Evolutionary conservation across 2,797 vertebrate genomes (phyloP), one percentile per base, ranked within the genome.

Genomic region (Pangasius sanitwongsei): DNA sequence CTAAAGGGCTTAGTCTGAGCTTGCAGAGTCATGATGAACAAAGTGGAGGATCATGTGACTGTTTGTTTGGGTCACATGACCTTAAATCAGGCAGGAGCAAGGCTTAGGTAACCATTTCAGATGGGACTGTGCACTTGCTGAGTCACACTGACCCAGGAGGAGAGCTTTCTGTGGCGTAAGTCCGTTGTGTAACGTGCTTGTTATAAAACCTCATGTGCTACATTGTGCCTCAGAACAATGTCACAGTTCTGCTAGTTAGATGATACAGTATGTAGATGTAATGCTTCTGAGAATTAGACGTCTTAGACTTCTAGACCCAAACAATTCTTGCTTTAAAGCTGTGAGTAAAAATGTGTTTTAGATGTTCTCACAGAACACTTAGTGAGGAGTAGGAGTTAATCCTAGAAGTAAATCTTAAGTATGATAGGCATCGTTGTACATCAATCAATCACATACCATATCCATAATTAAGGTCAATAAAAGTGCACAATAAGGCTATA

Each of bases 31-130:
- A 92, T 88, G 74, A 70, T 90, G 67, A 90, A 86, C 74, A 87
- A 89, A 85, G 65, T 82, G 87, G 13, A 77, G 78, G 53, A 86
- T 83, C 90, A 90, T 91, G 89, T 90, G 87, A 90, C 83, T 41
- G 31, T 90, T 80, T 92, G 92, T 90, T 91, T 90, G 91, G 83
- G 85, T 89, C 86, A 91, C 87, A 86, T 91, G 87, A 90, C 57
- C n/a, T 67, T 67, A 85, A 89, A 90, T 82, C 88, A 77, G 34
- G 72, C 1, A 70, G 63, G 87, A 89, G 34, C 65, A 61, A 55
- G 13, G 41, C 70, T 41, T 48, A 85, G 44, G 82, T 90, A 86
- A 65, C 59, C 41, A 25, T 67, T 57, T 48, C 13, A 86, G 8
- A 83, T 0, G 53, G 34, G 28, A 85, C 65, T 63, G 55, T 61